Base-by-base conservation (phyloP, 2,113 vertebrate species). In the Narcine bancroftii region DNA sequence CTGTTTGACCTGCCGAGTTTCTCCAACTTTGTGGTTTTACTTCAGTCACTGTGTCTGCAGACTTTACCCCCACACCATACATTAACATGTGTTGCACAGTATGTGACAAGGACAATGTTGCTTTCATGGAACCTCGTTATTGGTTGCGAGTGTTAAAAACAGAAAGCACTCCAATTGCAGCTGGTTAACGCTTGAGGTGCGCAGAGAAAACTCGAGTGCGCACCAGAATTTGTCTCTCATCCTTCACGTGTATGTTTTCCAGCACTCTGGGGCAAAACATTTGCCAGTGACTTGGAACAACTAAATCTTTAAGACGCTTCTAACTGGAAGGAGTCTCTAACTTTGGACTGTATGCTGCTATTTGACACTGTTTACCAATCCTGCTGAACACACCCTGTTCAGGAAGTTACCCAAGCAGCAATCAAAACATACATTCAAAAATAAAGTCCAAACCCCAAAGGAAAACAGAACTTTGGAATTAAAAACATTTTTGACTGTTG, bases 381-480 rank as follows among this genome's bases (percentile, higher is more conserved):
- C 89, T 47, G 63, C 42, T 69, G 89, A 5, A 66, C 63, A 71
- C 89, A 17, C 89, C 89, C 89, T 71, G 89, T 69, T 91, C 89
- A 91, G 89, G 89, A 91, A 91, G 45, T 65, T 47, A 47, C 42
- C 65, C 63, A 45, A 91, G 65, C 89, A 39, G 89, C 60, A 91
- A 91, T 91, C 89, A 91, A 91, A 91, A 69, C 89, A 47, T 15
- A 24, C 60, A 13, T 71, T 42, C 65, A 91, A 69, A 91, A 87
- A 87, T 87, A 87, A 87, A 60, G 53, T 39, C 53, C 81, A 87
- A 87, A 60, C 81, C 81, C 81, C 81, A 87, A 60, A 36, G 81
- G 81, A 87, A 87, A 87, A 87, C 53, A 87, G 53, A 87, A 87
- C 81, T 87, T 87, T 21, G 53, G 81, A 87, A 87, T 33, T 63